Evolutionary conservation across 2,888 invertebrate species (phyloP), one percentile per base, ranked within the genome.

Genomic region (Sicus ferrugineus): DNA sequence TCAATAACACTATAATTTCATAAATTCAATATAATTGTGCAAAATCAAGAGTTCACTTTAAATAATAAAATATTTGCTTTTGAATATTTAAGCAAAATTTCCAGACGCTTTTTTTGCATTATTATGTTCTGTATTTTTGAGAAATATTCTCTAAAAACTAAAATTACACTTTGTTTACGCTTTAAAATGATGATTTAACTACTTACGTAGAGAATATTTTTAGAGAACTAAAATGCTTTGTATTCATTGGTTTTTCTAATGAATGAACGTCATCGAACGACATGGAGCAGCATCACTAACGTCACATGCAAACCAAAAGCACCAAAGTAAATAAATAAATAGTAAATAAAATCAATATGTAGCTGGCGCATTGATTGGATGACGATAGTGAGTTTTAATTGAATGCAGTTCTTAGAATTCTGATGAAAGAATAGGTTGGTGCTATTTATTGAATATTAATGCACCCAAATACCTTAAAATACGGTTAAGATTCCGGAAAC

Each of bases 341-440:
- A 30, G 16, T 16, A 9, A 42, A 42, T n/a, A 42, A 7, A 42
- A 42, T 16, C 56, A 26, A 30, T 26, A 56, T 3, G 11, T 16
- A 54, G 21, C 26, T 31, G n/a, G 31, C 58, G 31, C 58, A 31
- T 34, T 31, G 34, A 58, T 34, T 58, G 16, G 34, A 59, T 59
- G 59, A 34, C 59, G 59, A 59, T 19, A 30, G 59, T 38, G n/a
- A 21, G 21, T 59, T 59, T 59, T 31, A 38, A 59, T 59, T 59
- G 21, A 59, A 59, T 59, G 31, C 34, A 59, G 34, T 59, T 59
- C 34, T 34, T 34, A 14, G 34, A 34, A 34, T 34, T 34, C 34
- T 34, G 34, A 14, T 9, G 34, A 34, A 34, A n/a, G n/a, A n/a
- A n/a, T n/a, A n/a, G n/a, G n/a, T n/a, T n/a, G n/a, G n/a, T n/a